Evolutionary conservation across 2,797 vertebrate species (phyloP), one percentile per base, ranked within the genome.

Genomic region (Meda fulgida): DNA sequence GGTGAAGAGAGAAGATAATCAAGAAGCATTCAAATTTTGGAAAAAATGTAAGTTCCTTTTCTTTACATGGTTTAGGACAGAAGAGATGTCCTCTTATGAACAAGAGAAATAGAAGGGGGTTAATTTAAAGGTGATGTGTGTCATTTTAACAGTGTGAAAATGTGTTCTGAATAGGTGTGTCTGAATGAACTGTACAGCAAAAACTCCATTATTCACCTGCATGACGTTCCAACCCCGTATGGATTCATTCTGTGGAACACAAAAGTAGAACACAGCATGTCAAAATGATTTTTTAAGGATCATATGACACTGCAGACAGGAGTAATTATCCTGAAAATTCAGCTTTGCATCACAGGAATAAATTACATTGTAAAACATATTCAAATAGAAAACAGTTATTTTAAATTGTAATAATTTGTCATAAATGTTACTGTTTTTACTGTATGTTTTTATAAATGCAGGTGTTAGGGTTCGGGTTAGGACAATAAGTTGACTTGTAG

Each of bases 1-100:
- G 53, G 34, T 86, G 83, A 87, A 78, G 29, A 69, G 69, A 65
- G 31, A 21, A 77, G 5, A 84, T 31, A 86, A 89, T 89, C 85
- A 87, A 48, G 85, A 31, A 77, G 51, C 21, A 66, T 75, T 77
- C 36, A 16, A n/a, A 72, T 77, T 76, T 38, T 1, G 43, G 43
- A 0, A 23, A 67, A 31, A 77, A 51, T 29, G n/a, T 53, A 83
- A 66, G 60, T 13, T 43, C 36, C 7, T 53, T 51, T 76, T 55
- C 67, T 58, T 71, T 40, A 29, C n/a, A 81, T 14, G 67, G 18
- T 46, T 46, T 26, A 34, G 38, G 53, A 40, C 80, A 43, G 7
- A 26, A 43, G 7, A 21, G 43, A 73, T 82, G 38, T 46, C 70
- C 19, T 63, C 31, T 7, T 19, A 11, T 18, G 21, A 69, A 48